Percentiles rank a stretch among this genome's conserved stretches.
These are phyloP conservation scores for Venustoraphidia nigricollis DNA, from an alignment of 2,888 invertebrate genomes.

Conservation along the genomic window DNA sequence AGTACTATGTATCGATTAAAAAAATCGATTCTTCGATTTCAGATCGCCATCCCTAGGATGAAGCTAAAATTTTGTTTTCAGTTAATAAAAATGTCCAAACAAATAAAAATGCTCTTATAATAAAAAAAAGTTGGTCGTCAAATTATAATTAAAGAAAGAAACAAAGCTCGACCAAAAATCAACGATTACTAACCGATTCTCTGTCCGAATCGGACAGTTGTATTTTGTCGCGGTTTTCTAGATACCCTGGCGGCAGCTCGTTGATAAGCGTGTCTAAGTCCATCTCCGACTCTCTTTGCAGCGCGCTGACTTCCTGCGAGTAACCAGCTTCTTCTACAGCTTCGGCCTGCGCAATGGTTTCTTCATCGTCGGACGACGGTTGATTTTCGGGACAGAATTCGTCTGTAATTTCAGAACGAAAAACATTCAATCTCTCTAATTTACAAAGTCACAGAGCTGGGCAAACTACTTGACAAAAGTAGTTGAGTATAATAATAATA, in stretches of 20 bases:
- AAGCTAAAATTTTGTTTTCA: too few relatives aligned
- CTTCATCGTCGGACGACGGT: slow-evolving; percentile 76
- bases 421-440: slow-evolving; percentile 2
- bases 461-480: too few relatives aligned
- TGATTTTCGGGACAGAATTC: slow-evolving; percentile 72
- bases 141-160: too few relatives aligned
- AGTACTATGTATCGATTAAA: too few relatives aligned
- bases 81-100: too few relatives aligned
- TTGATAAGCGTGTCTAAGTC: slow-evolving; percentile 76
- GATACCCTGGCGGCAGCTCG: slow-evolving; percentile 65
- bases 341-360: slow-evolving; percentile 81
- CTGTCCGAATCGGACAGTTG: slow-evolving; percentile 25
- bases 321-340: slow-evolving; percentile 42
- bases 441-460: too few relatives aligned
- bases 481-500: too few relatives aligned
- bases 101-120: too few relatives aligned
- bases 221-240: slow-evolving; percentile 49
- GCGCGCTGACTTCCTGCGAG: slow-evolving; percentile 63
- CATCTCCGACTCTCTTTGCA: slow-evolving; percentile 79
- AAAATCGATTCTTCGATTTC: too few relatives aligned
- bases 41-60: too few relatives aligned
- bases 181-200: slow-evolving; percentile 11
- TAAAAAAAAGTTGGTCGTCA: too few relatives aligned
- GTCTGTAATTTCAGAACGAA: slow-evolving; percentile 29
- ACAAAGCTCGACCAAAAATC: too few relatives aligned